These are phyloP conservation scores for Melipona quadrifasciata DNA, from an alignment of 1,140 invertebrate genomes.

Conservation along the genomic window DNA sequence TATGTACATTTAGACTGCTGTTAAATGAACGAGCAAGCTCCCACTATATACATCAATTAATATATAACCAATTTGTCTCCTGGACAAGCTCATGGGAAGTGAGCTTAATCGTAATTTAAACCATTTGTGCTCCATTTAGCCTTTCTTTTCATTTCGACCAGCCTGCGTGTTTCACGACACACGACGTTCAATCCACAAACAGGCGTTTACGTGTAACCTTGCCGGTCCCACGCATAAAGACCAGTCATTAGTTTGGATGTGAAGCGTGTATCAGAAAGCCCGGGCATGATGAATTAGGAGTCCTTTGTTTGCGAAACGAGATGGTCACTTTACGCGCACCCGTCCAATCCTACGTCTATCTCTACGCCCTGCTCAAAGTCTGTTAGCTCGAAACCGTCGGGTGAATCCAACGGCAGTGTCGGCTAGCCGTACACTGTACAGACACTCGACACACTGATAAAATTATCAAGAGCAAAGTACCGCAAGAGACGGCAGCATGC, in stretches of 20 bases:
- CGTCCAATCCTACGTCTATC: neutral
- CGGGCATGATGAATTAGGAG: neutral
- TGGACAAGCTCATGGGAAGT: no score
- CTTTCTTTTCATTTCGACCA: neutral
- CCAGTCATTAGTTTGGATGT: neutral
- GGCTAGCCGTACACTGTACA: neutral
- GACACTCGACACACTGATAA: neutral
- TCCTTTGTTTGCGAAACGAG: slow-evolving; percentile 1
- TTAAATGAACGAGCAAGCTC: no score
- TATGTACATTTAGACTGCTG: no score
- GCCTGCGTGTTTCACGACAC: neutral
- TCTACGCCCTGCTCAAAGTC: neutral
- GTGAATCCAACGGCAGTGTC: neutral
- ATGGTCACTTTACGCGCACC: neutral
- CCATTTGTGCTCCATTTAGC: neutral
- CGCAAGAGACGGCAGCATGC: no score
- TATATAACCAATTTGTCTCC: neutral
- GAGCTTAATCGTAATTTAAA: neutral
- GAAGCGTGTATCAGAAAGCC: no score
- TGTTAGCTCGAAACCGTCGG: neutral
- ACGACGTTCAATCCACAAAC: neutral
- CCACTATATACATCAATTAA: neutral
- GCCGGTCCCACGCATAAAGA: no score
- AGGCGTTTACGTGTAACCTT: neutral
- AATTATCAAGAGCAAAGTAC: neutral